Percentiles rank a stretch among this genome's conserved stretches.
phyloP scores from a whole-genome alignment of 2,113 vertebrate species.

The Neofelis nebulosa region DNA sequence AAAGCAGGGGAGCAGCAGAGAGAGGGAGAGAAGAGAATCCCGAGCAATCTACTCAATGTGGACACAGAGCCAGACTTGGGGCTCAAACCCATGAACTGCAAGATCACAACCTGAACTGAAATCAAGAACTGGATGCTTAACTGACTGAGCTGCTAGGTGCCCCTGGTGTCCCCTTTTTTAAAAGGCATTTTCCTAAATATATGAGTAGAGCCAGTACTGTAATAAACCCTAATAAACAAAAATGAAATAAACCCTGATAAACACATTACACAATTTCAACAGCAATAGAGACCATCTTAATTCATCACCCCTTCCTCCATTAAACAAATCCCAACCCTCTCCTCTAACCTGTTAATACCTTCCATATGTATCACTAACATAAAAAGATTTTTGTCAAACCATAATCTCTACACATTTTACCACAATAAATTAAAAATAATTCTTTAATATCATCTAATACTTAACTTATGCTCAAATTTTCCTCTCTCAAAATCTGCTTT shows the following conservation, averaged over 20 bases:
- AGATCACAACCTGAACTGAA: too few relatives aligned
- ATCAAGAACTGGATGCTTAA: too few relatives aligned
- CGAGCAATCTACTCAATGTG: too few relatives aligned
- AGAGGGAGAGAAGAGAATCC: too few relatives aligned
- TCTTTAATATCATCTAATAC: neutral
- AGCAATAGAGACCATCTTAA: neutral
- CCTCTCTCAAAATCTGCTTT: neutral
- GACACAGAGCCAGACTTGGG: too few relatives aligned
- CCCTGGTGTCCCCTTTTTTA: neutral
- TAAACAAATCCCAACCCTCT: neutral
- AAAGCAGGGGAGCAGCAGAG: too few relatives aligned
- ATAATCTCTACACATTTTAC: neutral
- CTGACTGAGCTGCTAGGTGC: too few relatives aligned
- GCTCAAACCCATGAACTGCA: too few relatives aligned
- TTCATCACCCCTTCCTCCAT: neutral
- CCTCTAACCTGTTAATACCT: neutral
- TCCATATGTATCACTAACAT: neutral
- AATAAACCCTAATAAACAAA: neutral
- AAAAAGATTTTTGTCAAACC: neutral
- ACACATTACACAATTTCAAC: neutral
- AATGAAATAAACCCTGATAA: neutral
- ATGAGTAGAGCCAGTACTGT: neutral
- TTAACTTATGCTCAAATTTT: neutral
- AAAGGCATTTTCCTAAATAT: neutral
- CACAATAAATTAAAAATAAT: neutral